Evolutionary conservation across 2,113 vertebrate genomes (phyloP).

Genomic region (Myanophis thanlyinensis): DNA sequence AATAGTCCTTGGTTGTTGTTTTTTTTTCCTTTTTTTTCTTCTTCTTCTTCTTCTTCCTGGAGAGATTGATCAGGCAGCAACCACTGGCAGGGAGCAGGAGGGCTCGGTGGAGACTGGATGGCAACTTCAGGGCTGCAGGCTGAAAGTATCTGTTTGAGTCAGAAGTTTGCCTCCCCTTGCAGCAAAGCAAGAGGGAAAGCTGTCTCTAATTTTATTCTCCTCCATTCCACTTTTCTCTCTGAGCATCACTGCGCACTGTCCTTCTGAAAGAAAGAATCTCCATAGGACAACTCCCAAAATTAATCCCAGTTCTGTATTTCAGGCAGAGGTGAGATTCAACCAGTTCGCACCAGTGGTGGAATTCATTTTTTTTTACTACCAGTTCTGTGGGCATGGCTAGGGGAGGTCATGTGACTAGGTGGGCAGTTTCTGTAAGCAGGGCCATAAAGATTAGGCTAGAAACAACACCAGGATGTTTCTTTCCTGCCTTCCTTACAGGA

Average conservation of each 20-base stretch:
- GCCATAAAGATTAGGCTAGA: too few relatives aligned
- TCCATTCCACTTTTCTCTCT: not conserved
- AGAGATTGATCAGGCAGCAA: not conserved
- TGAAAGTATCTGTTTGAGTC: not conserved
- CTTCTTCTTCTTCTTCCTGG: not conserved
- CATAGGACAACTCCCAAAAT: too few relatives aligned
- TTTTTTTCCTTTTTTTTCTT: too few relatives aligned
- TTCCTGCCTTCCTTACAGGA: too few relatives aligned
- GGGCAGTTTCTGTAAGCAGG: too few relatives aligned
- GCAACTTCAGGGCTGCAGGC: not conserved
- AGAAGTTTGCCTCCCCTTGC: not conserved
- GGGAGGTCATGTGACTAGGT: too few relatives aligned
- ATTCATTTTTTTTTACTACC: too few relatives aligned
- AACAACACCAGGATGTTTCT: too few relatives aligned
- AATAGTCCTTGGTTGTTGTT: not conserved
- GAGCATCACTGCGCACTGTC: not conserved
- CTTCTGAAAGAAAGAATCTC: not conserved
- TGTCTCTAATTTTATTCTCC: not conserved
- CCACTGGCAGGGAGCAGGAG: not conserved
- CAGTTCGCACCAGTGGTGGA: too few relatives aligned
- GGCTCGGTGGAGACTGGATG: not conserved
- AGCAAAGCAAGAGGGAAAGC: not conserved
- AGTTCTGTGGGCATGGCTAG: too few relatives aligned
- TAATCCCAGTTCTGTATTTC: not conserved
- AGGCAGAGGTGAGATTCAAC: too few relatives aligned